Evolutionary conservation across 2,888 invertebrate genomes (phyloP).

Genomic region (Marasmarcha lunaedactyla): DNA sequence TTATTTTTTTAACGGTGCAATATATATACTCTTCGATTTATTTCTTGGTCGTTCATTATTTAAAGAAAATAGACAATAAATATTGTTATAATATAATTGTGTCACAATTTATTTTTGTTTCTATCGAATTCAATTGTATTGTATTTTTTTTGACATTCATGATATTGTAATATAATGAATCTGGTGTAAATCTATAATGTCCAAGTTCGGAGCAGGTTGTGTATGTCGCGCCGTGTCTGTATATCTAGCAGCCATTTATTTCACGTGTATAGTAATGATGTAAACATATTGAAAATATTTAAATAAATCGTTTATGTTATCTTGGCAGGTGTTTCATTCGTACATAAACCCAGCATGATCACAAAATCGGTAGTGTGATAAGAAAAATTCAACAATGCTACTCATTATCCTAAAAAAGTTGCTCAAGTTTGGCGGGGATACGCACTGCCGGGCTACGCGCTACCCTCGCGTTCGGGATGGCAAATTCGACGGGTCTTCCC

Average conservation of each 20-base stretch:
- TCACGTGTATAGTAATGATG: constrained; percentile 54
- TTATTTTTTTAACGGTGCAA: constrained; percentile 9
- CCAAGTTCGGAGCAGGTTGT: constrained; percentile 22
- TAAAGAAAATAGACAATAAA: constrained; percentile 13
- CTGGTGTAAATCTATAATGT: constrained; percentile 12
- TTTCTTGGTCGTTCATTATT: constrained; percentile 4
- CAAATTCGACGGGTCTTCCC: too few relatives aligned
- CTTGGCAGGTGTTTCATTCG: constrained; percentile 28
- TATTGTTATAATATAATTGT: constrained; percentile 7
- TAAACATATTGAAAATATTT: constrained; percentile 50
- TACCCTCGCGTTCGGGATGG: background rate
- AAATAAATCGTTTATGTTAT: constrained; percentile 65
- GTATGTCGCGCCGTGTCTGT: constrained; percentile 27
- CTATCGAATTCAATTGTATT: constrained; percentile 6
- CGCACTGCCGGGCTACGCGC: background rate
- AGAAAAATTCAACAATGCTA: too few relatives aligned
- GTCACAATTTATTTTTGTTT: constrained; percentile 6
- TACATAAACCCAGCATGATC: too few relatives aligned
- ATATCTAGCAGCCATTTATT: constrained; percentile 27
- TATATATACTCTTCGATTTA: constrained; percentile 7
- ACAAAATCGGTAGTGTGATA: background rate
- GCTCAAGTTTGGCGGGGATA: too few relatives aligned
- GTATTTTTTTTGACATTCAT: constrained; percentile 12
- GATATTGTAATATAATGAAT: constrained; percentile 19
- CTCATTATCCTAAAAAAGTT: too few relatives aligned